Conservation (phyloP, 2,797 vertebrate genomes). For the Poecilia gillii region DNA sequence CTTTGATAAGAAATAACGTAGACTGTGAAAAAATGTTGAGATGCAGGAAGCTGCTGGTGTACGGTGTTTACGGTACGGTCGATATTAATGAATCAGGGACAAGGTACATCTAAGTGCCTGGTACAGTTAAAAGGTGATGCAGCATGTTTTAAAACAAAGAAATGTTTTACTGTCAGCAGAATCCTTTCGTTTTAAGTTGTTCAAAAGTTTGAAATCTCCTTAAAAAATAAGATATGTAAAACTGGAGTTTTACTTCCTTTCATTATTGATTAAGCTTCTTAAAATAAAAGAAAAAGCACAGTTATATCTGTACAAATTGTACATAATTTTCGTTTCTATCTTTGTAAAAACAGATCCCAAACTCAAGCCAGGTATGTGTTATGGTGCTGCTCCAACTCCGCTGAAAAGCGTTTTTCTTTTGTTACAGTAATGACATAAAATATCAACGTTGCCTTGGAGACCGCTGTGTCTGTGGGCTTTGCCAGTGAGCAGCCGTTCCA, state of each 20-base stretch:
- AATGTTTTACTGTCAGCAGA: neutral
- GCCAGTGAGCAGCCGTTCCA: neutral
- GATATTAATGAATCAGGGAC: neutral
- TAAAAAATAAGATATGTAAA: neutral
- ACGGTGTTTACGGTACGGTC: neutral
- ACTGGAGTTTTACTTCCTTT: neutral
- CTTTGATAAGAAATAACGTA: slow-evolving; percentile 1
- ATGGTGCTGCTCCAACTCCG: neutral
- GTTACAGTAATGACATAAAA: slow-evolving; percentile 4
- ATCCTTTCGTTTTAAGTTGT: neutral
- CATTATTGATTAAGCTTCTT: neutral
- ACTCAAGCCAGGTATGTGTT: neutral
- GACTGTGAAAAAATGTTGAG: neutral
- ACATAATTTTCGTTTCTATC: neutral
- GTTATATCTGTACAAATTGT: neutral
- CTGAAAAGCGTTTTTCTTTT: neutral
- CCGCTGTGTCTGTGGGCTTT: neutral
- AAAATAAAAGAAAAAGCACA: neutral
- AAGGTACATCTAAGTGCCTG: neutral
- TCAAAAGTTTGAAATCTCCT: neutral
- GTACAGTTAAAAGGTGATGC: neutral
- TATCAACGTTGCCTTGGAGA: slow-evolving; percentile 8
- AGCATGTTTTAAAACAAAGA: neutral
- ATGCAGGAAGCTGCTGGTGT: neutral
- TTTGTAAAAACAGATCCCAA: neutral